Evolutionary conservation across 2,797 vertebrate species (phyloP).

Genomic region (Myotis findleyi): DNA sequence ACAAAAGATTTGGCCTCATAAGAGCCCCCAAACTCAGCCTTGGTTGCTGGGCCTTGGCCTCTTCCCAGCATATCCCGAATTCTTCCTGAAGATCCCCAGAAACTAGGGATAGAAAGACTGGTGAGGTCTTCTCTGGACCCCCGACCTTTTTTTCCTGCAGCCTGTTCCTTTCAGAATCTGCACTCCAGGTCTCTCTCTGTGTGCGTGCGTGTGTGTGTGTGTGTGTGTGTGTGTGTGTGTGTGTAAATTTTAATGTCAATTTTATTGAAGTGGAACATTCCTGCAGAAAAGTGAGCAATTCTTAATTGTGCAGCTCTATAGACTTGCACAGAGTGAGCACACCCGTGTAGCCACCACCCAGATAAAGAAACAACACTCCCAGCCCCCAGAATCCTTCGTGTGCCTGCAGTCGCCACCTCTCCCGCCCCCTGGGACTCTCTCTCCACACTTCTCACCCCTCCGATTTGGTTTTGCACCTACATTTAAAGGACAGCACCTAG

Average conservation of each 20-base stretch:
- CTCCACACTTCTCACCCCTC: not conserved
- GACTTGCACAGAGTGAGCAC: not conserved
- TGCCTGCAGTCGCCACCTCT: not conserved
- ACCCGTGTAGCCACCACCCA: not conserved
- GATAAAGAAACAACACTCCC: not conserved
- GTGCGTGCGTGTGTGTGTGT: not conserved
- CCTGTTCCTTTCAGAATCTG: not conserved
- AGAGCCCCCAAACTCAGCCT: not conserved
- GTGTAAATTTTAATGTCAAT: slow-evolving; percentile 40
- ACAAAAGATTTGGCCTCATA: not conserved
- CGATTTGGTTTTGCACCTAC: not conserved
- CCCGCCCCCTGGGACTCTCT: not conserved
- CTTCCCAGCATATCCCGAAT: not conserved
- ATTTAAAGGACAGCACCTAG: not conserved
- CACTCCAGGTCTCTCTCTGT: not conserved
- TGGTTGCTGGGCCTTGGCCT: not conserved
- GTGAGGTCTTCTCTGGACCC: not conserved
- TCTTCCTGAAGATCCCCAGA: not conserved
- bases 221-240: not conserved
- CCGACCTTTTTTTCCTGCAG: not conserved
- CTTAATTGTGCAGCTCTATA: not conserved
- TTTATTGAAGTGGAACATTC: slow-evolving; percentile 53
- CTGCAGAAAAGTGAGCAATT: not conserved
- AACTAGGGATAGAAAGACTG: not conserved
- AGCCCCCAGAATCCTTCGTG: not conserved